Evolutionary conservation across 2,113 vertebrate genomes (phyloP).

Genomic region (Coptodon bakossiorum): DNA sequence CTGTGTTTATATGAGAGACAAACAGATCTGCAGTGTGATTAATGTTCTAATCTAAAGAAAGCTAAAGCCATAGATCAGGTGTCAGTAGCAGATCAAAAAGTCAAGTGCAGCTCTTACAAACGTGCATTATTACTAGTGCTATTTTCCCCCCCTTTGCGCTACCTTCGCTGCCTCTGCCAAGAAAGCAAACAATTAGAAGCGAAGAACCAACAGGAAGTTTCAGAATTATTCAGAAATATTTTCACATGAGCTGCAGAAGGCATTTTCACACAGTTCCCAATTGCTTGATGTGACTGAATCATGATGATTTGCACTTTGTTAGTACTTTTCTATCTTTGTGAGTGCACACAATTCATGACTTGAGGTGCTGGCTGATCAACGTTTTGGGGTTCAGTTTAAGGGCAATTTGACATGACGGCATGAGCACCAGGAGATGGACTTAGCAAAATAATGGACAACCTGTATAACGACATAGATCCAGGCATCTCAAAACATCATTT

Average conservation of each 20-base stretch:
- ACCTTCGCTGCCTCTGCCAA: background rate
- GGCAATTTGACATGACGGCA: background rate
- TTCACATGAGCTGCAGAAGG: background rate
- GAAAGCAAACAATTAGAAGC: background rate
- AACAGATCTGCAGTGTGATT: background rate
- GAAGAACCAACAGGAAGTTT: background rate
- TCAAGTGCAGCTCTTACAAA: background rate
- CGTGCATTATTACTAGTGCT: background rate
- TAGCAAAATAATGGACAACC: background rate
- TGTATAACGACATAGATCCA: background rate
- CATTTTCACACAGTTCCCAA: background rate
- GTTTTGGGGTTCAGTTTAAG: background rate
- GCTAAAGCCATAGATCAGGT: background rate
- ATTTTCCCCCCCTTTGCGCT: rapidly evolving
- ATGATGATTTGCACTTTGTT: background rate
- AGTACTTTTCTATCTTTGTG: background rate
- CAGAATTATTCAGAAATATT: background rate
- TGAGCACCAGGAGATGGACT: background rate
- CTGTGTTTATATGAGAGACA: background rate
- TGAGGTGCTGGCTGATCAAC: background rate
- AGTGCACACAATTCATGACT: background rate
- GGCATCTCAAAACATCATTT: background rate
- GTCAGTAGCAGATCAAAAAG: background rate
- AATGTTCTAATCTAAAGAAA: background rate
- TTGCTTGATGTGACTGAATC: background rate